Evolutionary conservation across 2,113 vertebrate species (phyloP).

Genomic region (Psilopsiagon aurifrons): DNA sequence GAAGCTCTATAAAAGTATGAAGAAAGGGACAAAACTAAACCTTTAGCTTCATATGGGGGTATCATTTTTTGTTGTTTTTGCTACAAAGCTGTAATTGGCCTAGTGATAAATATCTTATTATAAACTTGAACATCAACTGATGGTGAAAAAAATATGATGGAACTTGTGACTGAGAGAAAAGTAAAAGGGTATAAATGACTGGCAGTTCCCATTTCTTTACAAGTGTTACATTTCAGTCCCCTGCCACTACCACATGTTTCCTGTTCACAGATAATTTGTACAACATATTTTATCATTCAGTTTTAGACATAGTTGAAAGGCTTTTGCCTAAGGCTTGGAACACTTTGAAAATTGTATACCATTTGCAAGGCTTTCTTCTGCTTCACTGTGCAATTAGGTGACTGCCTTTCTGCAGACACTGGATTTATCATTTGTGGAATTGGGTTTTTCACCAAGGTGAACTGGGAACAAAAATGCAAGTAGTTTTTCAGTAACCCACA

Average conservation of each 20-base stretch:
- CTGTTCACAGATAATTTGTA: constrained; percentile 92
- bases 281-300: constrained; percentile 92
- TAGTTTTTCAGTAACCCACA: constrained; percentile 45
- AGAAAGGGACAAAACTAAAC: constrained; percentile 35
- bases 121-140: constrained; percentile 71
- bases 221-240: constrained; percentile 88
- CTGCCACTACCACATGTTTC: constrained; percentile 87
- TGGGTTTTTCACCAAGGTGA: constrained; percentile 75
- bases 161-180: constrained; percentile 74
- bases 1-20: not conserved
- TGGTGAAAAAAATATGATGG: constrained; percentile 67
- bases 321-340: constrained; percentile 90
- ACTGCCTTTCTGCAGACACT: constrained; percentile 81
- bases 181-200: constrained; percentile 79
- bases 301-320: constrained; percentile 90
- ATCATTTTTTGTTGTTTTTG: constrained; percentile 65
- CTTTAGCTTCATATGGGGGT: constrained; percentile 32
- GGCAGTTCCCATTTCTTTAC: constrained; percentile 87
- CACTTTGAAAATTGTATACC: constrained; percentile 90
- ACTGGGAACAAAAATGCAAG: constrained; percentile 58
- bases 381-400: constrained; percentile 87
- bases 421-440: constrained; percentile 79
- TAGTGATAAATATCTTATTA: constrained; percentile 68
- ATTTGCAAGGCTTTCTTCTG: constrained; percentile 87
- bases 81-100: constrained; percentile 71